Base-by-base conservation (phyloP, 2,888 invertebrate species). In the Diarsia dahlii region DNA sequence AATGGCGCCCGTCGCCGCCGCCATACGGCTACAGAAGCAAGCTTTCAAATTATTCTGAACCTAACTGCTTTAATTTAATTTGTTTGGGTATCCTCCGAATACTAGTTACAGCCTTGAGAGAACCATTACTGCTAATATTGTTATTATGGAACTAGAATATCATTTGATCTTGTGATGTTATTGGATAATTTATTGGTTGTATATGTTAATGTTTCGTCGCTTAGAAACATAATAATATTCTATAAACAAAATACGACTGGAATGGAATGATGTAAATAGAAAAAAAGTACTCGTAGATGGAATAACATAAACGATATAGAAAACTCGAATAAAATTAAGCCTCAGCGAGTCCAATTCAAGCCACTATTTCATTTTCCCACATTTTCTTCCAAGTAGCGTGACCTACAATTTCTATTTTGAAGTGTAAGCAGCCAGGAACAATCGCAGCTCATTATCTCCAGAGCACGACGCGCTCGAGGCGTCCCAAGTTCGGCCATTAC, bases 401-500 rank as follows among this genome's bases (percentile, higher is more conserved):
- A 34, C 23, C 45, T 45, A 58, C 46, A 50, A 65, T 69, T 39
- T 39, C 8, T 52, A 60, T 54, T 64, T 76, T 71, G 12, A 62
- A 67, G 56, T 13, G 56, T 80, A 69, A 69, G 67, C 60, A 74
- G 75, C 48, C 23, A 50, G 48, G 50, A 79, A 82, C 80, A 84
- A 88, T 77, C 71, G 71, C 28, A 50, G 76, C 76, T 87, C 76
- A 85, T 87, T 87, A 82, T 78, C 71, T 76, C 46, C 23, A 67
- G 74, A 45, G 69, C 74, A 60, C 63, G 58, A 64, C 66, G 71
- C 71, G 77, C 76, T 64, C 66, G 76, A 65, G 65, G 70, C 74
- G 65, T 71, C 71, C 76, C 74, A 84, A 86, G 84, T 87, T 80
- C 71, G 73, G 50, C 77, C 75, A 84, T 88, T 82, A 87, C 77